These are phyloP conservation scores for Erpetoichthys calabaricus DNA, from an alignment of 2,797 vertebrate species.

Conservation along the genomic window DNA sequence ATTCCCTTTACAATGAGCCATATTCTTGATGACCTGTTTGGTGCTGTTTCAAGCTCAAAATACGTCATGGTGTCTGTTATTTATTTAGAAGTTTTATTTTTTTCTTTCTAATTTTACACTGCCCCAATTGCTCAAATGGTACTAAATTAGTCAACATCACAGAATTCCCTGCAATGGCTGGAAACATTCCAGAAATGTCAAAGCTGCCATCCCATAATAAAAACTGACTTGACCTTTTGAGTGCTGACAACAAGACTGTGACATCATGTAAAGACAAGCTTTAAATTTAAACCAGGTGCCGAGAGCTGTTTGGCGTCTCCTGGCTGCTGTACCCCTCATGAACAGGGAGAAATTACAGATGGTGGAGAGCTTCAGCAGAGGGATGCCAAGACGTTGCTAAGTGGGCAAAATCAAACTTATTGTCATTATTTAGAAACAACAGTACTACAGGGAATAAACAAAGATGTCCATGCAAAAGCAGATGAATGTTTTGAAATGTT, in stretches of 20 bases:
- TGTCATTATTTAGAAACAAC: too few species aligned
- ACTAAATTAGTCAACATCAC: background rate
- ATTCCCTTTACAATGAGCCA: background rate
- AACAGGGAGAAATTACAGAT: background rate
- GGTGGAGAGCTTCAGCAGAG: background rate
- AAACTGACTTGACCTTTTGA: constrained; percentile 34
- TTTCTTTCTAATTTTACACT: background rate
- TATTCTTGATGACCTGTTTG: too few species aligned
- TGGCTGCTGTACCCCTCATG: constrained; percentile 20
- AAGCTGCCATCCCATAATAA: background rate
- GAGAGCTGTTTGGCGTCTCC: constrained; percentile 30
- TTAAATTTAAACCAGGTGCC: constrained; percentile 52
- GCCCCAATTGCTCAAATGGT: background rate
- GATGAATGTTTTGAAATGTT: background rate
- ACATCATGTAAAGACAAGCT: constrained; percentile 51
- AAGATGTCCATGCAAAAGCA: background rate
- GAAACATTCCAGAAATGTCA: background rate
- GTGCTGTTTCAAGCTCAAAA: too few species aligned
- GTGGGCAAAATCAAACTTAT: too few species aligned
- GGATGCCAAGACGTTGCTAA: background rate
- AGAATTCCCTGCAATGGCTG: background rate
- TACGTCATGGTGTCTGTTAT: background rate
- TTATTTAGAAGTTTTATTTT: background rate
- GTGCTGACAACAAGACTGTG: constrained; percentile 46
- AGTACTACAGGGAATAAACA: background rate